A percentile compares a stretch with the other conserved stretches of the same genome.
Evolutionary conservation across 2,113 vertebrate genomes (phyloP).

Genomic region (Craseonycteris thonglongyai): DNA sequence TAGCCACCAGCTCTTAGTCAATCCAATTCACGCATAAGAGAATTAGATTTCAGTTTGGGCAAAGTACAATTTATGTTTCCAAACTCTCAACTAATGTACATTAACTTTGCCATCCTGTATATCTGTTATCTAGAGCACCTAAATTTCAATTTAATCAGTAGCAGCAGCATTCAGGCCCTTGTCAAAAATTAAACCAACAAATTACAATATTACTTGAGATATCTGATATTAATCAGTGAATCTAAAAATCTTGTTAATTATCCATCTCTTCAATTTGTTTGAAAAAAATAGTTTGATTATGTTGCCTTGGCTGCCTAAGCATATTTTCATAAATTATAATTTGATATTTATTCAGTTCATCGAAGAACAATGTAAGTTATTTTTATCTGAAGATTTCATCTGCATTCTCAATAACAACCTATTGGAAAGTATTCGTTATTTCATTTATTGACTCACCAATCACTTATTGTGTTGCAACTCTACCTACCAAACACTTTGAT

Average conservation of each 20-base stretch:
- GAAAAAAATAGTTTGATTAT: not conserved
- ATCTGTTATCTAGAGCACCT: not conserved
- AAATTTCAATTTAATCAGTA: not conserved
- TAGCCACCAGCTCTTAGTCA: not conserved
- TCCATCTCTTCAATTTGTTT: not conserved
- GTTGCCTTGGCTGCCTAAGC: not conserved
- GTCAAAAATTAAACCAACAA: conserved; percentile 22
- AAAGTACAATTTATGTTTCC: not conserved
- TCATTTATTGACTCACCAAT: not conserved
- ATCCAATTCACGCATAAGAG: not conserved
- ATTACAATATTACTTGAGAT: not conserved
- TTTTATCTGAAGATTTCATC: not conserved
- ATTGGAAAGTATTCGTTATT: not conserved
- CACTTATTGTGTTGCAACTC: not conserved
- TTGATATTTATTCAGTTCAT: not conserved
- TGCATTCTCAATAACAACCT: not conserved
- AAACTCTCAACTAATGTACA: not conserved
- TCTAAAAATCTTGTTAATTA: not conserved
- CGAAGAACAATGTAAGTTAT: not conserved
- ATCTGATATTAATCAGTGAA: not conserved
- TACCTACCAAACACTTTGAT: not conserved
- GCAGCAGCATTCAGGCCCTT: not conserved
- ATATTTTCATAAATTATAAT: not conserved
- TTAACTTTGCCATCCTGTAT: not conserved
- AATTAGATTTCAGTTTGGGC: not conserved